These are phyloP conservation scores for Trachemys scripta DNA, from an alignment of 2,113 vertebrate genomes.

Conservation along the genomic window DNA sequence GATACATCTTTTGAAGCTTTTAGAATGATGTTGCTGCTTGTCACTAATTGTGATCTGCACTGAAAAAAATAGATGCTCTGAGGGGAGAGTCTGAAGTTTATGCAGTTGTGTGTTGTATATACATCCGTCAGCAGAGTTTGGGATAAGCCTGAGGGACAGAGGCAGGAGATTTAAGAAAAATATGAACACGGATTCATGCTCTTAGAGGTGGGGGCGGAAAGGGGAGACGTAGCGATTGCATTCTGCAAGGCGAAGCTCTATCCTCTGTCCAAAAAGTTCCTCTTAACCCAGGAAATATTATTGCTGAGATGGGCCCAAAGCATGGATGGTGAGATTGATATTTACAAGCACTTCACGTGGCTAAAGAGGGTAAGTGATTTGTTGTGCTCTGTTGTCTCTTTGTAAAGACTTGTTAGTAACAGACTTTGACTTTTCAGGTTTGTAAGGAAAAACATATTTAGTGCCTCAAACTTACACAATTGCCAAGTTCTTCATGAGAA, in stretches of 20 bases:
- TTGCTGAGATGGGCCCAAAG: constrained; percentile 91
- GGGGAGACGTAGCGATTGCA: constrained; percentile 38
- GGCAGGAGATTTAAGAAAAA: constrained; percentile 64
- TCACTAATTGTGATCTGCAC: constrained; percentile 72
- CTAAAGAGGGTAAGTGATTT: constrained; percentile 93
- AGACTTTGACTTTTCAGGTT: background rate
- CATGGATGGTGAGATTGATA: constrained; percentile 98
- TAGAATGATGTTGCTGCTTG: constrained; percentile 72
- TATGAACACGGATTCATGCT: constrained; percentile 60
- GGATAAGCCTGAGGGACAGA: constrained; percentile 73
- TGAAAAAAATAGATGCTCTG: constrained; percentile 86
- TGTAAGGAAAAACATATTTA: background rate
- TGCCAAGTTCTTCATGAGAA: constrained; percentile 65
- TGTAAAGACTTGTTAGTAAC: constrained; percentile 36
- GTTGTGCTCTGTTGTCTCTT: constrained; percentile 59
- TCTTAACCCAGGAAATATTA: constrained; percentile 76
- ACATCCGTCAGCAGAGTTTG: constrained; percentile 71
- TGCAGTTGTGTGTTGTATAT: constrained; percentile 75
- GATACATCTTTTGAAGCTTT: constrained; percentile 74
- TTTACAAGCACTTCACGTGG: constrained; percentile 98
- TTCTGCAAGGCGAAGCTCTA: constrained; percentile 68
- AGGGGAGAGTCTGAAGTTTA: constrained; percentile 70
- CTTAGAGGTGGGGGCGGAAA: constrained; percentile 57
- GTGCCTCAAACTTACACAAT: constrained; percentile 20
- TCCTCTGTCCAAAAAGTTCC: constrained; percentile 62